A percentile compares a stretch with the other conserved stretches of the same genome.
These are phyloP conservation scores for Laupala kohalensis DNA, from an alignment of 1,140 invertebrate genomes.

Conservation along the genomic window DNA sequence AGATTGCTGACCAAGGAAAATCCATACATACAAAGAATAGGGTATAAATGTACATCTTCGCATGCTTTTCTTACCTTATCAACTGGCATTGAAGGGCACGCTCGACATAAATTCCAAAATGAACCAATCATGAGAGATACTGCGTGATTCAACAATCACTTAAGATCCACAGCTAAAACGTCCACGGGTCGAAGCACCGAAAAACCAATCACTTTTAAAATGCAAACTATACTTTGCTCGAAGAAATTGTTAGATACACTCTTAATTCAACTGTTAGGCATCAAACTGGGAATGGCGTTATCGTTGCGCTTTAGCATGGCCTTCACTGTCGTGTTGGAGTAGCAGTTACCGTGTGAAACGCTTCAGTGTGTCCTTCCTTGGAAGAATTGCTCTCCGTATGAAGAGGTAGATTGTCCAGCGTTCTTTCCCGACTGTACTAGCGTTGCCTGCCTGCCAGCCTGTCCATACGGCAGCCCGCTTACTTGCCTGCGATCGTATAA, in stretches of 20 bases:
- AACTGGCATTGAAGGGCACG: slow-evolving; percentile 83
- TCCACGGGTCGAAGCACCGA: neutral
- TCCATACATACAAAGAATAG: too few species aligned
- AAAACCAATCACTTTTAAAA: too few species aligned
- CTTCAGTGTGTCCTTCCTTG: too few species aligned
- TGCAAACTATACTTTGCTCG: too few species aligned
- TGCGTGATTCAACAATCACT: neutral
- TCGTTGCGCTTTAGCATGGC: neutral
- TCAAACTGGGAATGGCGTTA: neutral
- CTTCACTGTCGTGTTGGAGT: neutral
- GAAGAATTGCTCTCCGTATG: too few species aligned
- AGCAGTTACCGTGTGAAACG: neutral
- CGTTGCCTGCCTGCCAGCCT: neutral
- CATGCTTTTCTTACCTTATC: slow-evolving; percentile 82
- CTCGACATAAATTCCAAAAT: slow-evolving; percentile 86
- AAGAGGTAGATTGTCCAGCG: neutral
- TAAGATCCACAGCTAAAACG: neutral
- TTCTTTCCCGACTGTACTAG: neutral
- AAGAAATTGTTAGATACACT: neutral
- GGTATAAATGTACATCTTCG: too few species aligned
- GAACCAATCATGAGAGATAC: slow-evolving; percentile 68
- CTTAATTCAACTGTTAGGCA: neutral
- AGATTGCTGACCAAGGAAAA: too few species aligned
- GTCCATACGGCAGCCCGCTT: neutral
- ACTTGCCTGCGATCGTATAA: neutral